Conservation (phyloP, 2,888 invertebrate species). For the Periphyllus acericola region DNA sequence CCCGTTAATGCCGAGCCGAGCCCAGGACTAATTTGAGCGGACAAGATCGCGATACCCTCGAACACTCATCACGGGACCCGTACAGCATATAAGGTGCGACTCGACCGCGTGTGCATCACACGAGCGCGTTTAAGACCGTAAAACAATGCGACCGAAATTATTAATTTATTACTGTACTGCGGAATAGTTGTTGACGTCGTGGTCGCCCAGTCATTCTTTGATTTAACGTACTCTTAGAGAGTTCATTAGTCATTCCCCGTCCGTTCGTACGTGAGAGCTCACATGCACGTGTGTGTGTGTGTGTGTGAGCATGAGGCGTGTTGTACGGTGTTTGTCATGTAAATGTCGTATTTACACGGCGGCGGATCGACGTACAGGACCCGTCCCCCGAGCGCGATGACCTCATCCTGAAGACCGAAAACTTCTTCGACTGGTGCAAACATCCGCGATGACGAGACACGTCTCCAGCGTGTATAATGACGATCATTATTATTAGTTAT, state of each 20-base stretch:
- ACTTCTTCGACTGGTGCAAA: neutral
- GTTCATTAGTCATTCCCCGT: conserved; percentile 38
- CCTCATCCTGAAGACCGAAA: conserved; percentile 35
- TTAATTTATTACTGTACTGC: neutral
- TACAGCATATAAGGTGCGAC: no score
- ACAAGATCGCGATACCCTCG: no score
- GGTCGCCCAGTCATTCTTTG: neutral
- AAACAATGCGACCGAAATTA: neutral
- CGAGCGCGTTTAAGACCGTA: neutral
- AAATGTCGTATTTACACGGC: conserved; percentile 40
- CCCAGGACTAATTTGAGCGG: no score
- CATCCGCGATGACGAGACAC: neutral
- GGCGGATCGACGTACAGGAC: neutral
- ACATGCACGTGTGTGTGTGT: neutral
- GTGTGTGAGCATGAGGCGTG: neutral
- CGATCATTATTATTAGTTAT: no score
- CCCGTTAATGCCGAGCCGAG: no score
- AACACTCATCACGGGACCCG: neutral
- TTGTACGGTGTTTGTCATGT: conserved; percentile 22
- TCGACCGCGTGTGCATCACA: neutral
- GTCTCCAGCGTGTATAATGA: neutral
- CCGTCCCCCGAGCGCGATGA: neutral
- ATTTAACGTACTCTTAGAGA: neutral
- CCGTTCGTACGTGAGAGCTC: neutral
- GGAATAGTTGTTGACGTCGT: neutral